phyloP scores from a whole-genome alignment of 2,888 invertebrate genomes.

The Isoperla grammatica region DNA sequence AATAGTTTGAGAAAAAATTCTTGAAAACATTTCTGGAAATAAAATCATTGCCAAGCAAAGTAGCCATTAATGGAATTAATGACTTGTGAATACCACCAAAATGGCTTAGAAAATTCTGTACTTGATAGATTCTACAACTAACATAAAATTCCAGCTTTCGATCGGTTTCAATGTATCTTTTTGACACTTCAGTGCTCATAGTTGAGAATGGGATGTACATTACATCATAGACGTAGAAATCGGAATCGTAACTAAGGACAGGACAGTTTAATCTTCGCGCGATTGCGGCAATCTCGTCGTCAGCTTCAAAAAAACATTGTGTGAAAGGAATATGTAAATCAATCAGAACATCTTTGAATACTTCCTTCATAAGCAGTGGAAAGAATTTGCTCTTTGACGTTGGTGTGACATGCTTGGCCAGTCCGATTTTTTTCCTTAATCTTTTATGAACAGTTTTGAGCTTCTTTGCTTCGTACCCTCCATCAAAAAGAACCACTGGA shows the following conservation, averaged over 20 bases:
- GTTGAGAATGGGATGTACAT: slow-evolving; percentile 72
- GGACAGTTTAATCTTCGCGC: slow-evolving; percentile 75
- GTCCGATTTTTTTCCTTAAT: slow-evolving; percentile 53
- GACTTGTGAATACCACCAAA: slow-evolving; percentile 61
- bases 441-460: slow-evolving; percentile 58
- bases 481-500: slow-evolving; percentile 74
- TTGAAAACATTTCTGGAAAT: slow-evolving; percentile 61
- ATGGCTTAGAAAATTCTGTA: slow-evolving; percentile 60
- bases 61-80: slow-evolving; percentile 72
- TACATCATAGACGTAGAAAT: slow-evolving; percentile 86
- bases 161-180: slow-evolving; percentile 31
- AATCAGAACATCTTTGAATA: slow-evolving; percentile 63
- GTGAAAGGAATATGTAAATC: slow-evolving; percentile 61
- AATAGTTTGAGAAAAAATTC: slow-evolving; percentile 58
- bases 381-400: slow-evolving; percentile 54
- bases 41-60: slow-evolving; percentile 86
- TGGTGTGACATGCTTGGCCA: slow-evolving; percentile 53
- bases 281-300: slow-evolving; percentile 77
- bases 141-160: slow-evolving; percentile 42
- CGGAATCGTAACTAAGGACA: slow-evolving; percentile 88
- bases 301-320: slow-evolving; percentile 83
- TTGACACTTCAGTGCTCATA: slow-evolving; percentile 35
- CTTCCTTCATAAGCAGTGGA: slow-evolving; percentile 67
- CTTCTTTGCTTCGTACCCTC: slow-evolving; percentile 68
- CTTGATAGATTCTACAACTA: slow-evolving; percentile 65